Base-by-base conservation (phyloP, 2,888 invertebrate genomes). In the Lithophane semibrunnea region DNA sequence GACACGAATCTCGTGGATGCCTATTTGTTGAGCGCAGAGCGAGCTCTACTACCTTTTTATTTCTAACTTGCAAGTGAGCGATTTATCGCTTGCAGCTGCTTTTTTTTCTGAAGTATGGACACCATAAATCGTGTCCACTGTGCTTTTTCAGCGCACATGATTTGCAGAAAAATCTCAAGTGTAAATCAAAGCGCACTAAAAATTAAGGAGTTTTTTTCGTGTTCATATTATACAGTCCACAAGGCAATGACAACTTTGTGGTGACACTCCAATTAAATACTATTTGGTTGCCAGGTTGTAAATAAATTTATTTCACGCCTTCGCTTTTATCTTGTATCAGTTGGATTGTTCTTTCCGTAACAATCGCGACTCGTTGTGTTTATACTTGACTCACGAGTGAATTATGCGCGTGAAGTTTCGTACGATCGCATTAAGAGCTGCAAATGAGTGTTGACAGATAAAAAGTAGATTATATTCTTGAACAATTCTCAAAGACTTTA, bases 311-410 rank as follows among this genome's bases (percentile, higher is more conserved):
- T 94, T 95, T 94, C 91, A 90, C 94, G 92, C 93, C 90, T 88
- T 92, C 92, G 88, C 92, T 89, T 92, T 94, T 94, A 95, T 95
- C 95, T 95, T 95, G 94, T 94, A 95, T 95, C 94, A 89, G 83
- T 88, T 88, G 93, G 90, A 95, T 94, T 95, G 94, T 95, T 94
- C 93, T 94, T 94, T 93, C 90, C 92, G 91, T 92, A 94, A 94
- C 94, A 94, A 94, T 93, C 91, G 93, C 91, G 86, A 89, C 90
- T 92, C 90, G 91, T 90, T 91, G 91, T 93, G 92, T 94, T 93
- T 91, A 90, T 92, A 93, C 91, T 92, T 91, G 89, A 90, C 90
- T 91, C 90, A 87, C 88, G 85, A 88, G 90, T 93, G 91, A 93
- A 90, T 91, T 91, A 92, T 93, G 89, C 87, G 87, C 83, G 87